These are phyloP conservation scores for Cynaeus angustus DNA, from an alignment of 2,888 invertebrate species.

Conservation along the genomic window DNA sequence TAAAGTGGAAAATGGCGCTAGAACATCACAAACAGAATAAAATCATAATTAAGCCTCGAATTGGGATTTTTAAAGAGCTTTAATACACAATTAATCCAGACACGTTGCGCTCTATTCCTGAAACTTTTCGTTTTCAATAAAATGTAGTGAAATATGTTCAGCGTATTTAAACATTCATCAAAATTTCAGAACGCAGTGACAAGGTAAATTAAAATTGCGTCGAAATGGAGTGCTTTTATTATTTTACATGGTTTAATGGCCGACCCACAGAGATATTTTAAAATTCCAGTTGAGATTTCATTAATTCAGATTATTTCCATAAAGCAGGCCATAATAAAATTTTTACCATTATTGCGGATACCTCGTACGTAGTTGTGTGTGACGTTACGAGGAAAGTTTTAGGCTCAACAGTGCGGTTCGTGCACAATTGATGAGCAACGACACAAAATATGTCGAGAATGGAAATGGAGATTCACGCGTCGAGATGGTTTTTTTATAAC, in stretches of 20 bases:
- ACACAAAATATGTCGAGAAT: slow-evolving; percentile 12
- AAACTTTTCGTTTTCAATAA: no score
- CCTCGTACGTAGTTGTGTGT: slow-evolving; percentile 11
- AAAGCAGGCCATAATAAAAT: slow-evolving; percentile 23
- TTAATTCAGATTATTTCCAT: slow-evolving; percentile 34
- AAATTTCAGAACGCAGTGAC: slow-evolving; percentile 30
- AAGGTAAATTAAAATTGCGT: slow-evolving; percentile 21
- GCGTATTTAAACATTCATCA: slow-evolving; percentile 24
- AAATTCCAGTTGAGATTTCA: slow-evolving; percentile 20
- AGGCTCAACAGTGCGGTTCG: background rate
- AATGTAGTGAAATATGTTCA: no score
- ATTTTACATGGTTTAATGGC: slow-evolving; percentile 31
- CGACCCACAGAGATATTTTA: slow-evolving; percentile 31
- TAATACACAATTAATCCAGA: slow-evolving; percentile 16
- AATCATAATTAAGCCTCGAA: slow-evolving; percentile 26
- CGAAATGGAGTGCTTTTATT: slow-evolving; percentile 33
- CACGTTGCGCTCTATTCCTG: no score
- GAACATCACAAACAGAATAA: slow-evolving; percentile 33
- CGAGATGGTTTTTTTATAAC: slow-evolving; percentile 1
- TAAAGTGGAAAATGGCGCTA: slow-evolving; percentile 24
- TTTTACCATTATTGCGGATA: slow-evolving; percentile 27
- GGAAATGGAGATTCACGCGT: slow-evolving; percentile 16
- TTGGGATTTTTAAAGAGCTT: slow-evolving; percentile 15
- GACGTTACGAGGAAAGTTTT: slow-evolving; percentile 11
- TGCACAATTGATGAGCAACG: slow-evolving; percentile 24